Percentiles rank a stretch among this genome's conserved stretches.
Conservation (phyloP, 1,140 invertebrate genomes). For the Oppia nitens region DNA sequence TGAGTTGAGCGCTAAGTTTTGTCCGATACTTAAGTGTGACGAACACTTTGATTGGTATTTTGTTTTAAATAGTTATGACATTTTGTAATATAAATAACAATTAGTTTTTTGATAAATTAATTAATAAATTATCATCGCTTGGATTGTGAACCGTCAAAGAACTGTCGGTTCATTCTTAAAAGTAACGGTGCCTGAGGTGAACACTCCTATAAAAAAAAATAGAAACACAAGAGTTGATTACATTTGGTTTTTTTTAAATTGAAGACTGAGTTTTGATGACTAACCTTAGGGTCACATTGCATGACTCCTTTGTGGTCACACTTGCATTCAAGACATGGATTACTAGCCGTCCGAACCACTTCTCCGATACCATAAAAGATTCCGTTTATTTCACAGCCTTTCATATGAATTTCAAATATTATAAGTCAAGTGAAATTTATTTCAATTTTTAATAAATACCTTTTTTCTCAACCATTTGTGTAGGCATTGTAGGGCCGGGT, state of each 20-base stretch:
- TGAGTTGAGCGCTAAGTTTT: no score
- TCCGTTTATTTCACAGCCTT: conserved; percentile 63
- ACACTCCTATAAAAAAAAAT: conserved; percentile 36
- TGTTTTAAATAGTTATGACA: no score
- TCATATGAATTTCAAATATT: conserved; percentile 2
- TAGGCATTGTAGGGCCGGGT: background rate
- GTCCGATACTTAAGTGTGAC: no score
- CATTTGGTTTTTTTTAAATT: background rate
- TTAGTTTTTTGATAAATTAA: no score
- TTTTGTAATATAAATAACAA: no score
- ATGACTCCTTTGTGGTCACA: conserved; percentile 50
- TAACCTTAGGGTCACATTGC: conserved; percentile 63
- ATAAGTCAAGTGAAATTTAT: conserved; percentile 36
- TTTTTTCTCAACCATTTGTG: conserved; percentile 40
- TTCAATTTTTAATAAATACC: conserved; percentile 35
- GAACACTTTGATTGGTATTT: no score
- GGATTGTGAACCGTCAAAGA: conserved; percentile 6
- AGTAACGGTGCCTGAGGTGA: conserved; percentile 64
- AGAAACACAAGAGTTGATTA: background rate
- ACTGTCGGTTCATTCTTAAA: conserved; percentile 22
- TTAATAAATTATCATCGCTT: no score
- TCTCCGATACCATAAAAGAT: conserved; percentile 65
- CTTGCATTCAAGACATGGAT: conserved; percentile 79
- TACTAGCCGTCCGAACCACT: conserved; percentile 58
- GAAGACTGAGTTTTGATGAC: background rate